These are phyloP conservation scores for Trichopria drosophilae DNA, from an alignment of 2,888 invertebrate species.

Conservation along the genomic window DNA sequence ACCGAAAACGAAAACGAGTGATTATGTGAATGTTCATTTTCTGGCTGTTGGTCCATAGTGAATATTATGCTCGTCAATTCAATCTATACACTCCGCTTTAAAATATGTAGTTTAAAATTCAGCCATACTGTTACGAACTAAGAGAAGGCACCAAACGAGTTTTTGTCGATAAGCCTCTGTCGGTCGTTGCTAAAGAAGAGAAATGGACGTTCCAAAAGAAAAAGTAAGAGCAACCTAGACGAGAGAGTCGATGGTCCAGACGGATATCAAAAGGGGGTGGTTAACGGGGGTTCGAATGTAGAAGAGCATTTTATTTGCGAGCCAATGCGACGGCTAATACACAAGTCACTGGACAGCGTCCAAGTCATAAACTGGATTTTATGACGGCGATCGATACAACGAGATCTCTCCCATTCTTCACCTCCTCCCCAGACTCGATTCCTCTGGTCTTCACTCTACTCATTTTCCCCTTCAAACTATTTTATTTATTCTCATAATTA, in stretches of 20 bases:
- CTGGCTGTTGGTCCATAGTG: no score
- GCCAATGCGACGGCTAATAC: slow-evolving; percentile 57
- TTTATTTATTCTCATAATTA: no score
- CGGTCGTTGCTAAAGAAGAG: slow-evolving; percentile 35
- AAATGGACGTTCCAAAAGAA: slow-evolving; percentile 28
- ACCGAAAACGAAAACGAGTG: no score
- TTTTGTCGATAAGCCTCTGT: slow-evolving; percentile 46
- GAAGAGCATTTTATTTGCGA: slow-evolving; percentile 56
- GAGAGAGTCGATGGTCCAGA: slow-evolving; percentile 48
- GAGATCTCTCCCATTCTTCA: slow-evolving; percentile 41
- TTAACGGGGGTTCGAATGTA: no score
- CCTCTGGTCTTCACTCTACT: slow-evolving; percentile 3
- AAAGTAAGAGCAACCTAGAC: slow-evolving; percentile 36
- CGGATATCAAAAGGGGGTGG: slow-evolving; percentile 46
- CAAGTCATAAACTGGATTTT: slow-evolving; percentile 58
- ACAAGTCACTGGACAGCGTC: slow-evolving; percentile 58
- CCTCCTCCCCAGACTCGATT: slow-evolving; percentile 31
- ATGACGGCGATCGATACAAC: slow-evolving; percentile 55
- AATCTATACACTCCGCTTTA: no score
- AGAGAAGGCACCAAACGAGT: slow-evolving; percentile 28
- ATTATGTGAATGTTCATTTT: no score
- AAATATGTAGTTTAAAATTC: no score
- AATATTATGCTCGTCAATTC: no score
- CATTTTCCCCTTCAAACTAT: neutral
- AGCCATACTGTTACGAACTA: slow-evolving; percentile 4